These are phyloP conservation scores for Sigmodon hispidus DNA, from an alignment of 2,113 vertebrate species.

Conservation along the genomic window DNA sequence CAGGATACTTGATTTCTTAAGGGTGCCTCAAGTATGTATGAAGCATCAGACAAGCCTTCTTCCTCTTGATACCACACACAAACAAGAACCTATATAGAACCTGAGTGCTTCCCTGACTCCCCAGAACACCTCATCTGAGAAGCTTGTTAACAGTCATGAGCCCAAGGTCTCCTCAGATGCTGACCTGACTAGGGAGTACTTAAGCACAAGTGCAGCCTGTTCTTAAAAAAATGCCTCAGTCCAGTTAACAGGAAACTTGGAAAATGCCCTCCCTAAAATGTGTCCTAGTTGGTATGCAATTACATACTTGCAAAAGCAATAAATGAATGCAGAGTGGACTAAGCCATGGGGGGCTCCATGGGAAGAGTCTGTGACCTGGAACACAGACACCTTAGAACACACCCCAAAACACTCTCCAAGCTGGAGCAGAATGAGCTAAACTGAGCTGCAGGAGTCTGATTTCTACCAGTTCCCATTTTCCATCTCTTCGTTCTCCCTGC, in stretches of 20 bases:
- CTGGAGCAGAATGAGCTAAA: constrained; percentile 28
- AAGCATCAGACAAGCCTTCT: neutral
- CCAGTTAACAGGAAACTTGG: neutral
- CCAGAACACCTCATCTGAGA: constrained; percentile 18
- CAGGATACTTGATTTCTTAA: constrained; percentile 38
- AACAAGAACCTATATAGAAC: neutral
- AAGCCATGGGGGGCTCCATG: constrained; percentile 24
- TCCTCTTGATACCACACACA: constrained; percentile 27
- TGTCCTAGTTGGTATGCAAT: neutral
- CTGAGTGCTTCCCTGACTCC: constrained; percentile 14
- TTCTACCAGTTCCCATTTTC: constrained; percentile 41
- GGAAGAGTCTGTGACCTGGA: neutral
- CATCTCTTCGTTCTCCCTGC: neutral
- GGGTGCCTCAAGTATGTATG: neutral
- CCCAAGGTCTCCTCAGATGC: neutral
- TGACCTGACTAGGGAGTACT: neutral
- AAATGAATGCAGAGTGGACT: neutral
- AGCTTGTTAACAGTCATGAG: neutral
- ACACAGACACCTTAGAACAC: neutral
- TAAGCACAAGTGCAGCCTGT: neutral
- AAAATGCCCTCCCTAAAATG: constrained; percentile 59
- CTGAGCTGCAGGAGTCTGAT: neutral
- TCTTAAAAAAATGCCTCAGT: neutral
- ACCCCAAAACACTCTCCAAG: neutral
- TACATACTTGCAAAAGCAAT: neutral